Base-by-base conservation (phyloP, 2,113 vertebrate species). In the Urocitellus parryii region DNA sequence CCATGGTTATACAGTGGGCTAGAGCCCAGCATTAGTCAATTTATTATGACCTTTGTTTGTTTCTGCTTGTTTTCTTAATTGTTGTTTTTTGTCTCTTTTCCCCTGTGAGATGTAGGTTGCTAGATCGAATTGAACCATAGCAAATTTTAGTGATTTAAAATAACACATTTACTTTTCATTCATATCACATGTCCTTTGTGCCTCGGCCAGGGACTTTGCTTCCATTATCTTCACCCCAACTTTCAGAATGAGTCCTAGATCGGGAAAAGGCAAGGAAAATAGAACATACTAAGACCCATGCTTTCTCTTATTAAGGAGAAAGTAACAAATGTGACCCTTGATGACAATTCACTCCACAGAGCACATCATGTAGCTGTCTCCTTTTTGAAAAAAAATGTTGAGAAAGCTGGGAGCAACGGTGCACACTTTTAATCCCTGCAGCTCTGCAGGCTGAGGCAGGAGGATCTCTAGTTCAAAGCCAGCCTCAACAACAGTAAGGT, bases 81-180 rank as follows among this genome's bases (percentile, higher is more conserved):
- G 17, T 58, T 58, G 56, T 58, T 58, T 20, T 58, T 58, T 56
- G 4, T 11, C 11, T 18, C 13, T 32, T 0, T 5, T 2, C 0
- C 58, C 24, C 22, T 4, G 0, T 14, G 77, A 27, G 39, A 85
- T 13, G n/a, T 73, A 37, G 53, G 32, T 79, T 73, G 12, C 56
- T 83, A 0, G 72, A 34, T 77, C 63, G 87, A 16, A 22, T 37
- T 37, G 65, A 74, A 34, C 45, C 63, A 37, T 32, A n/a, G 37
- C 86, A 87, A n/a, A 34, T 70, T 63, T 61, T 56, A 70, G 42
- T 68, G 56, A 90, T 37, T 78, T 81, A 42, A n/a, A 76, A 65
- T 17, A 95, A n/a, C 48, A 32, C 18, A 32, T 86, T 91, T n/a
- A 79, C 91, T 90, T 86, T 34, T 81, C 48, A 51, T 29, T 85